These are phyloP conservation scores for Marisa cornuarietis DNA, from an alignment of 1,140 invertebrate genomes.

Conservation along the genomic window DNA sequence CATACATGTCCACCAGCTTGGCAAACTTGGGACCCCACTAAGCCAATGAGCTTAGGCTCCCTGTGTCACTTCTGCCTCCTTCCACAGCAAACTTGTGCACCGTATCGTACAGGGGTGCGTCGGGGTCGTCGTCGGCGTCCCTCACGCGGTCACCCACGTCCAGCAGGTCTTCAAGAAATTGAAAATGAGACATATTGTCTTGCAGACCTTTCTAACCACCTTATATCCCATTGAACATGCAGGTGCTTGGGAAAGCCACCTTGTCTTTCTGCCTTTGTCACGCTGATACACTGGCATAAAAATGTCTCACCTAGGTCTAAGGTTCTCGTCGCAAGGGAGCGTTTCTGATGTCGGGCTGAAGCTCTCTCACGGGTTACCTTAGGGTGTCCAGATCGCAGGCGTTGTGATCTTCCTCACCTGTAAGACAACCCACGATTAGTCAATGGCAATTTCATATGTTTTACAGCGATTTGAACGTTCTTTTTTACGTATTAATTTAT, in stretches of 20 bases:
- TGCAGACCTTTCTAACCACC: neutral
- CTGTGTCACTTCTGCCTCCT: conserved; percentile 95
- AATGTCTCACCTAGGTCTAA: neutral
- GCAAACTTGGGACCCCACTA: conserved; percentile 97
- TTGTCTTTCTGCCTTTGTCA: too few species aligned
- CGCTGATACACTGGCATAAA: neutral
- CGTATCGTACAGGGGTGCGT: conserved; percentile 95
- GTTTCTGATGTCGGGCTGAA: conserved; percentile 15
- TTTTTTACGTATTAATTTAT: too few species aligned
- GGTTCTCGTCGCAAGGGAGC: neutral
- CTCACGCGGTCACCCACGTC: conserved; percentile 96
- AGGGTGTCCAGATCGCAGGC: conserved; percentile 97
- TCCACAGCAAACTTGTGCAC: conserved; percentile 97
- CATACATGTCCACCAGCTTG: conserved; percentile 97
- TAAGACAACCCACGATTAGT: neutral
- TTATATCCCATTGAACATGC: too few species aligned
- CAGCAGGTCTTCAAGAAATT: conserved; percentile 71
- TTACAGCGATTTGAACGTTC: too few species aligned
- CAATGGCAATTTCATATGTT: neutral
- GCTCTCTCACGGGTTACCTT: conserved; percentile 71
- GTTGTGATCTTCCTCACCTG: conserved; percentile 96
- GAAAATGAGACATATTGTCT: neutral
- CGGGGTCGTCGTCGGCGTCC: conserved; percentile 92
- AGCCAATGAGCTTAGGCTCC: conserved; percentile 91
- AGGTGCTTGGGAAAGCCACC: too few species aligned